A percentile compares a stretch with the other conserved stretches of the same genome.
Evolutionary conservation across 2,113 vertebrate genomes (phyloP).

Genomic region (Rhadina sibilatrix): DNA sequence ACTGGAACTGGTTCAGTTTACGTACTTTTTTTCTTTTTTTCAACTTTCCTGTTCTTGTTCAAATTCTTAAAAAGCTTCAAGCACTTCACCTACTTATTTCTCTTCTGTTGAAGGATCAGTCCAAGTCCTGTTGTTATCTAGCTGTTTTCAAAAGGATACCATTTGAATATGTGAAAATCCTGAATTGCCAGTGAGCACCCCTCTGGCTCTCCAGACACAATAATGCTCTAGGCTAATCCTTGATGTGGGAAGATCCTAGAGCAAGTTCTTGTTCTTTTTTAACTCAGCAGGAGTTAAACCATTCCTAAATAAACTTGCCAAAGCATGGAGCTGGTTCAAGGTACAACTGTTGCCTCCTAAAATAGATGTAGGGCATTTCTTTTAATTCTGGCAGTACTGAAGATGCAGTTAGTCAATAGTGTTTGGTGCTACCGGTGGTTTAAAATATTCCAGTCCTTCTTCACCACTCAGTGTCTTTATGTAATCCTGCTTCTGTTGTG

Average conservation of each 20-base stretch:
- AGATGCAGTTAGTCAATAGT: not conserved
- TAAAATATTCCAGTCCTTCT: not conserved
- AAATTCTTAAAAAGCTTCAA: not conserved
- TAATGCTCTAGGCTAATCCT: not conserved
- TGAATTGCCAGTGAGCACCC: too few relatives aligned
- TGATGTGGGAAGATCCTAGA: rapidly evolving
- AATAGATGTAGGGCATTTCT: not conserved
- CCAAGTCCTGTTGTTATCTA: not conserved
- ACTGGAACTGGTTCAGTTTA: not conserved
- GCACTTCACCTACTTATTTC: not conserved
- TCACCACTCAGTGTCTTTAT: not conserved
- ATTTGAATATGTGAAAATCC: rapidly evolving
- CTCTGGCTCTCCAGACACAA: not conserved
- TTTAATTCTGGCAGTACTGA: not conserved
- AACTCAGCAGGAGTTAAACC: not conserved
- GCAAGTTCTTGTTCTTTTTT: not conserved
- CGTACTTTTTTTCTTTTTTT: not conserved
- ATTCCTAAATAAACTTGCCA: not conserved
- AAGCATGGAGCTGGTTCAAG: not conserved
- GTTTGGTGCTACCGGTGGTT: not conserved
- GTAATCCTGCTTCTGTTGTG: not conserved
- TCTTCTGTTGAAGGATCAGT: not conserved
- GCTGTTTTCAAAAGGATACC: not conserved
- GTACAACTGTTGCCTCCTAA: not conserved
- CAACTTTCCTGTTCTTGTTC: not conserved